These are phyloP conservation scores for Lagorchestes hirsutus DNA, from an alignment of 2,797 vertebrate genomes.

Conservation along the genomic window DNA sequence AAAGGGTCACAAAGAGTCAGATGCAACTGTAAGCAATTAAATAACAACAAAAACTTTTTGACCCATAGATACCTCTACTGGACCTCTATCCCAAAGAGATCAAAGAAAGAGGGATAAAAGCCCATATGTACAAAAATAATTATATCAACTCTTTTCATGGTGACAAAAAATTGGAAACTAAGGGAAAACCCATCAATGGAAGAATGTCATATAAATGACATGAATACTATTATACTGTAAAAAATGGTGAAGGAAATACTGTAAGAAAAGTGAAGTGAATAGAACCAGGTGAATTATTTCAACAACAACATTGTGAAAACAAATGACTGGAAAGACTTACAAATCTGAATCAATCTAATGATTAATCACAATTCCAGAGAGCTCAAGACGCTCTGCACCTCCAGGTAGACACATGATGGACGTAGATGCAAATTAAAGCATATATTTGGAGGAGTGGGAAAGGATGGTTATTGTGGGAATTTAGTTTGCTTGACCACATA, in stretches of 20 bases:
- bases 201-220: background rate
- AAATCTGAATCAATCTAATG: background rate
- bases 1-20: background rate
- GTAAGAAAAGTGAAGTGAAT: background rate
- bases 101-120: constrained; percentile 21
- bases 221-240: background rate
- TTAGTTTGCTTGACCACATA: background rate
- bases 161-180: constrained; percentile 43
- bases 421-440: background rate
- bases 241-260: background rate
- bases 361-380: background rate
- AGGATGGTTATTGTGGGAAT: background rate
- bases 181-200: background rate
- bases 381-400: background rate
- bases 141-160: background rate
- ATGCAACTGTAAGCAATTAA: background rate
- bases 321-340: background rate
- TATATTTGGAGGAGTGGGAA: background rate
- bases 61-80: background rate
- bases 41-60: background rate
- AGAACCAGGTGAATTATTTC: background rate
- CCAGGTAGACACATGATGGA: background rate
- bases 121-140: constrained; percentile 9
- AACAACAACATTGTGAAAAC: background rate
- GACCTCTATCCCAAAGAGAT: background rate